These are phyloP conservation scores for Platysteira castanea DNA, from an alignment of 2,113 vertebrate genomes.

Conservation along the genomic window DNA sequence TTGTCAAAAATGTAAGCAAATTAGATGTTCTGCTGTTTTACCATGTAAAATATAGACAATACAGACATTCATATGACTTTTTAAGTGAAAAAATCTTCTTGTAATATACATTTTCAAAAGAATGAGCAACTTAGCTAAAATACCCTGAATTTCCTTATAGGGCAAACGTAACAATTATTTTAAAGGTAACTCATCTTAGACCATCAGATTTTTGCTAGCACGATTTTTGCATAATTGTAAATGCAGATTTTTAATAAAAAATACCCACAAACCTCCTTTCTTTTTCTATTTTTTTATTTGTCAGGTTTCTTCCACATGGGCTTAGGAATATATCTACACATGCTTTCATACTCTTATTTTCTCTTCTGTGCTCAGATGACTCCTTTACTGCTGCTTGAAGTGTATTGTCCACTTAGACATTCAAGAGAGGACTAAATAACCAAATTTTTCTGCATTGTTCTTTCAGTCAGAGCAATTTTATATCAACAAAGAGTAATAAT, in stretches of 20 bases:
- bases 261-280: fast-evolving
- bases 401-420: not conserved
- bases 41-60: not conserved
- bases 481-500: not conserved
- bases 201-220: not conserved
- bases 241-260: not conserved
- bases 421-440: not conserved
- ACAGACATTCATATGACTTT: not conserved
- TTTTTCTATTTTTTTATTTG: not conserved
- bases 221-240: not conserved
- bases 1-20: not conserved
- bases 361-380: not conserved
- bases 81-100: not conserved
- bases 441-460: not conserved
- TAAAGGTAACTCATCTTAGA: not conserved
- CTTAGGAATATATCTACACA: not conserved
- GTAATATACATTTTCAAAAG: not conserved
- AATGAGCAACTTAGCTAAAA: not conserved
- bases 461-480: not conserved
- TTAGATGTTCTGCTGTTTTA: not conserved
- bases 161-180: not conserved
- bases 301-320: not conserved
- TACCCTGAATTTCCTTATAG: not conserved
- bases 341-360: not conserved
- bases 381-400: not conserved